A percentile compares a stretch with the other conserved stretches of the same genome.
Evolutionary conservation across 2,113 vertebrate genomes (phyloP).

Genomic region (Melanerpes formicivorus): DNA sequence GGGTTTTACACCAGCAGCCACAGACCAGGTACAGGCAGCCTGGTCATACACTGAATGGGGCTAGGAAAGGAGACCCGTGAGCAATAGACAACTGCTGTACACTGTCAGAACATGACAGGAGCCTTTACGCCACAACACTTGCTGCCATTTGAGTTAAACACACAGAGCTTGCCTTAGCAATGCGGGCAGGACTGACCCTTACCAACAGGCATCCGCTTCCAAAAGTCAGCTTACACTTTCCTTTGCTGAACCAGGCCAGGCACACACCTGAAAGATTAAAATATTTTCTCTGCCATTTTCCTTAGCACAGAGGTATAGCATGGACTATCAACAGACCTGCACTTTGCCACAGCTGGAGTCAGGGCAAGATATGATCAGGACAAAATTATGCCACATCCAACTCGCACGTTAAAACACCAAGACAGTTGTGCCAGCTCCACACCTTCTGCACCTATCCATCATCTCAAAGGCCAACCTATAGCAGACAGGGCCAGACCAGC

Average conservation of each 20-base stretch:
- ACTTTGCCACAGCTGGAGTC: neutral
- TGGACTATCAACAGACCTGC: neutral
- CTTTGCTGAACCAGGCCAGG: slow-evolving; percentile 23
- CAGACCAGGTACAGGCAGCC: neutral
- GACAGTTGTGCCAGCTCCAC: neutral
- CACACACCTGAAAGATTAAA: slow-evolving; percentile 41
- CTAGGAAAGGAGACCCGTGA: neutral
- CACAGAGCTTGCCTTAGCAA: neutral
- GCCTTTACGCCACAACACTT: rapidly evolving
- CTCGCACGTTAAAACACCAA: neutral
- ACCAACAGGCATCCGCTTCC: slow-evolving; percentile 3
- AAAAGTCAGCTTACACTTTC: slow-evolving; percentile 4
- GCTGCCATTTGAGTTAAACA: neutral
- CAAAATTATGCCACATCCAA: neutral
- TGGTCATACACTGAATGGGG: neutral
- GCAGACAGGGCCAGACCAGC: neutral
- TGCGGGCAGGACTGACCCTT: neutral
- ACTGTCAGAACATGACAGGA: neutral
- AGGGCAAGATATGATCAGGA: neutral
- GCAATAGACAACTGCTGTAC: neutral
- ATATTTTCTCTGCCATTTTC: slow-evolving; percentile 19
- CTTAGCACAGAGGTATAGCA: neutral
- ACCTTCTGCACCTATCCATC: neutral
- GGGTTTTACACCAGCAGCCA: neutral
- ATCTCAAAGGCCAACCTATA: neutral